phyloP scores from a whole-genome alignment of 2,888 invertebrate genomes.

The Erpobdella octoculata region DNA sequence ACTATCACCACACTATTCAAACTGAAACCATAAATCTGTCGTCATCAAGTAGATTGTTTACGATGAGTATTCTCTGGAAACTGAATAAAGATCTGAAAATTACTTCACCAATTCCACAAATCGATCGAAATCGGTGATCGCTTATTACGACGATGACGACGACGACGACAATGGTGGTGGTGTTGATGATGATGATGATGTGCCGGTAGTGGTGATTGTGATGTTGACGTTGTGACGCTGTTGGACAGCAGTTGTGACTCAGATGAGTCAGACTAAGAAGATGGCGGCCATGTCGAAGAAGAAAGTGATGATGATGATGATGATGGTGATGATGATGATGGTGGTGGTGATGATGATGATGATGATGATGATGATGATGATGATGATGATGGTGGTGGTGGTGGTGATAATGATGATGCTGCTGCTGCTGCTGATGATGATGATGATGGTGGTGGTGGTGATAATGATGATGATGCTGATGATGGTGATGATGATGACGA shows the following conservation, averaged over 20 bases:
- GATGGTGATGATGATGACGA: constrained; percentile 13
- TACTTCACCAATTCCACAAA: too few relatives aligned
- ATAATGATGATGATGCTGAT: constrained; percentile 7
- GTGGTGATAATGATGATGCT: constrained; percentile 3
- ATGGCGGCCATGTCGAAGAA: constrained; percentile 64
- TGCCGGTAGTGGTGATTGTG: constrained; percentile 90
- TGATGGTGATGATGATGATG: constrained; percentile 4
- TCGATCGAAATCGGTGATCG: background rate
- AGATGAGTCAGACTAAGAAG: constrained; percentile 64
- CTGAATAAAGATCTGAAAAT: too few relatives aligned
- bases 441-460: background rate
- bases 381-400: constrained; percentile 3
- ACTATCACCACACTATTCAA: background rate
- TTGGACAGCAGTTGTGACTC: background rate
- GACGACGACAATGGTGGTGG: background rate
- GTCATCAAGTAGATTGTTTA: too few relatives aligned
- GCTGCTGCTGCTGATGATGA: constrained; percentile 19
- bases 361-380: background rate
- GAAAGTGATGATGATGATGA: constrained; percentile 13
- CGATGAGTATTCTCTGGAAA: too few relatives aligned
- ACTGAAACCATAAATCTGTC: background rate
- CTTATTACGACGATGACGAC: background rate
- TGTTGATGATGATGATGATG: background rate
- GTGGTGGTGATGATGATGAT: constrained; percentile 9
- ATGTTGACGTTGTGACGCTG: constrained; percentile 83